Evolutionary conservation across 2,113 vertebrate genomes (phyloP), one percentile per base, ranked within the genome.

Genomic region (Oreocharis arfaki): DNA sequence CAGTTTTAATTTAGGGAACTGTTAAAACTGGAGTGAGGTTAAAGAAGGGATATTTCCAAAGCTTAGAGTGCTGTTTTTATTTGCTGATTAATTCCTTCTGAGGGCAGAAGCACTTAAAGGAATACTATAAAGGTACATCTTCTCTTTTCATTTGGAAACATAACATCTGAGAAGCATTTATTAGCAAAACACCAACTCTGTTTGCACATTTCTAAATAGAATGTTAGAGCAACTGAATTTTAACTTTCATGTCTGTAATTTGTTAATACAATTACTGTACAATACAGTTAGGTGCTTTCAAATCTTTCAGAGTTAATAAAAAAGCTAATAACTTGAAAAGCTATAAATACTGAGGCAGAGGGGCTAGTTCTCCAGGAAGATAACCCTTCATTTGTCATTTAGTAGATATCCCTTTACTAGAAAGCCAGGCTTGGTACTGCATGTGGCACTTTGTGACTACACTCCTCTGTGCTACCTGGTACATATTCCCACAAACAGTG

Each of bases 251-350:
- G 79, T 77, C 55, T 91, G 70, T 86, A 97, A 97, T 98, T 96
- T 97, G 95, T 97, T 98, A 96, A 97, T 96, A 93, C 97, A 98
- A 98, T 97, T 97, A 96, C 56, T 84, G 88, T 80, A 70, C 85
- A 97, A 97, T 95, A 88, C 59, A 95, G 95, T 92, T 95, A 97
- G 87, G 93, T 94, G 83, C 81, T 97, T 97, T 96, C 93, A 92
- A 93, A 95, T 94, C 90, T 97, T 97, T 97, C 95, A 70, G 76
- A 94, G 94, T 98, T 98, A 98, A 98, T 98, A 97, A 98, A 97
- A 98, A 98, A 97, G 93, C 76, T 97, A 97, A 95, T 98, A 98
- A 97, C 90, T 97, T 97, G 97, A 97, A 96, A 96, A 92, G 50
- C 86, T 96, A 90, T 97, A 96, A 97, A 97, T 96, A 91, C 52